phyloP scores from a whole-genome alignment of 2,113 vertebrate genomes.

The Cyphomyrus plagiostoma region DNA sequence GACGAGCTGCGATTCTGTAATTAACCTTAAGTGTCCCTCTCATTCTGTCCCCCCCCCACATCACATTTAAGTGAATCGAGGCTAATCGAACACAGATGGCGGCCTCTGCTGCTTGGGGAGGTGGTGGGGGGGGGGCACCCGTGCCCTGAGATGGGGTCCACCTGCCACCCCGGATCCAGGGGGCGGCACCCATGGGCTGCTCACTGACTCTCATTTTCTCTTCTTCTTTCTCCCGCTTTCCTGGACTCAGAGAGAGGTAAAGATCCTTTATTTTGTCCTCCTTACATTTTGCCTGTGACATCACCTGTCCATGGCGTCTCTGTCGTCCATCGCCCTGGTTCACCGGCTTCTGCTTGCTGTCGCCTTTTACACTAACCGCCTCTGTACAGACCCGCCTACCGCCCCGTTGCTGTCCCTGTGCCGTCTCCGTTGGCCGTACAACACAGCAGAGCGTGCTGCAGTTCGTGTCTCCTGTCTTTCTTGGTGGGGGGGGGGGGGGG shows the following conservation, averaged over 20 bases:
- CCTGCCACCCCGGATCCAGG: background rate
- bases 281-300: background rate
- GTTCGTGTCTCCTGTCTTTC: background rate
- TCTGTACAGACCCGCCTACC: background rate
- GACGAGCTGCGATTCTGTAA: background rate
- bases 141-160: background rate
- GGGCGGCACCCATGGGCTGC: background rate
- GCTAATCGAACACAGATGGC: background rate
- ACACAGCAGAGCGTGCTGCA: background rate
- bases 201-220: slow-evolving; percentile 14
- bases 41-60: background rate
- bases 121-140: background rate
- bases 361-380: background rate
- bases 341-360: background rate
- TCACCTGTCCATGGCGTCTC: background rate
- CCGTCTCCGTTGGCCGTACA: background rate
- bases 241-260: slow-evolving; percentile 86
- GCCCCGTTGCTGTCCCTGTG: background rate
- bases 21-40: slow-evolving; percentile 12
- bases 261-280: slow-evolving; percentile 19
- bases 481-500: background rate
- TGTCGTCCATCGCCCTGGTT: background rate
- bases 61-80: background rate
- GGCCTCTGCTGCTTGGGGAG: background rate
- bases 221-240: slow-evolving; percentile 53